phyloP scores from a whole-genome alignment of 2,113 vertebrate species.

The Procapra przewalskii region DNA sequence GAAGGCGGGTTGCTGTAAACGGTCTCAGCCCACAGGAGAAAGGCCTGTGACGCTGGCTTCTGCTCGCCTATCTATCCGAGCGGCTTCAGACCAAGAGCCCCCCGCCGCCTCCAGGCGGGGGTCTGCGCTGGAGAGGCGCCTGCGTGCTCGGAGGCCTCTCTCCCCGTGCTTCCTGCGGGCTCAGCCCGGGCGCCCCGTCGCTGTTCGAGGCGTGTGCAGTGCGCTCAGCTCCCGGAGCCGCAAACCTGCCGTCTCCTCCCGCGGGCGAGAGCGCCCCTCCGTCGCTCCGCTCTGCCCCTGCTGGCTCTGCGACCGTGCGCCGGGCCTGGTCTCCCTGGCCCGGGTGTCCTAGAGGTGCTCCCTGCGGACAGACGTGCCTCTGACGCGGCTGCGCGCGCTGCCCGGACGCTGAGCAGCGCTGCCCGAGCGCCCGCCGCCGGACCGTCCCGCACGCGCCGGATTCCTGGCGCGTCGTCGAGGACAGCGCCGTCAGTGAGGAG shows the following conservation, averaged over 20 bases:
- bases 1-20: not conserved
- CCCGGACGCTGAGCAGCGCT: not conserved
- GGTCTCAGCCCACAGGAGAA: not conserved
- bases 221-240: not conserved
- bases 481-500: not conserved
- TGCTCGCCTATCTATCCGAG: not conserved
- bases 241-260: not conserved
- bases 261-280: not conserved
- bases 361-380: not conserved
- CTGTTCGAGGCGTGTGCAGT: not conserved
- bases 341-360: not conserved
- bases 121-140: not conserved
- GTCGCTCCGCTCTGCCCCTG: not conserved
- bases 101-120: not conserved
- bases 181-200: fast-evolving
- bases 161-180: not conserved
- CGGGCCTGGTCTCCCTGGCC: not conserved
- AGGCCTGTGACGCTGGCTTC: not conserved
- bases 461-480: not conserved
- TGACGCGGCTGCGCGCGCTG: not conserved
- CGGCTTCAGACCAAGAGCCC: not conserved
- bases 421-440: not conserved
- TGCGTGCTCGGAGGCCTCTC: not conserved
- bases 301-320: fast-evolving
- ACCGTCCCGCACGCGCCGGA: fast-evolving